phyloP scores from a whole-genome alignment of 2,113 vertebrate species.

The Melanostigma gelatinosum region DNA sequence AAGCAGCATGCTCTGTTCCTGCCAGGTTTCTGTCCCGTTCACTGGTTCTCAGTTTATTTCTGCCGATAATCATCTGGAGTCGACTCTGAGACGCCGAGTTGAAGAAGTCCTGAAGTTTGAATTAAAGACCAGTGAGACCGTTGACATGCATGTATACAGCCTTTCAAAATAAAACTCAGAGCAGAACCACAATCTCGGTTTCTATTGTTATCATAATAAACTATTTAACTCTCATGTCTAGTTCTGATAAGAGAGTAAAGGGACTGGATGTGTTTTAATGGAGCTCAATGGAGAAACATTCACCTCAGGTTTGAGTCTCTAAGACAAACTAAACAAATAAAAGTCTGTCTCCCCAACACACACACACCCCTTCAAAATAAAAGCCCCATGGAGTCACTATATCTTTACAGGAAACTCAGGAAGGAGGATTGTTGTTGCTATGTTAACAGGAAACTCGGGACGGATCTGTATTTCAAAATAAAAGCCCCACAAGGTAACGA shows the following conservation, averaged over 20 bases:
- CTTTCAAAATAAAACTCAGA: no score
- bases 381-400: not conserved
- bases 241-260: not conserved
- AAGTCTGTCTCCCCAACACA: not conserved
- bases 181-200: not conserved
- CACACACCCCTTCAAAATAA: not conserved
- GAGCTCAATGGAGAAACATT: not conserved
- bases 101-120: not conserved
- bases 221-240: not conserved
- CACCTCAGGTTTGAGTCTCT: no score
- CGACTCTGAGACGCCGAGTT: not conserved
- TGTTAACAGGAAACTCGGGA: no score
- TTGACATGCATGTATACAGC: not conserved
- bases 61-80: not conserved
- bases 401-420: not conserved
- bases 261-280: not conserved
- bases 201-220: not conserved
- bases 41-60: slow-evolving; percentile 1
- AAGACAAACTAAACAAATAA: not conserved
- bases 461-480: no score
- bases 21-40: slow-evolving; percentile 39
- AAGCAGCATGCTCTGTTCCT: not conserved
- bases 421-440: no score
- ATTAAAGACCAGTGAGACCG: not conserved
- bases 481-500: no score